A percentile compares a stretch with the other conserved stretches of the same genome.
Conservation (phyloP, 2,888 invertebrate species). For the Amitus sp. region DNA sequence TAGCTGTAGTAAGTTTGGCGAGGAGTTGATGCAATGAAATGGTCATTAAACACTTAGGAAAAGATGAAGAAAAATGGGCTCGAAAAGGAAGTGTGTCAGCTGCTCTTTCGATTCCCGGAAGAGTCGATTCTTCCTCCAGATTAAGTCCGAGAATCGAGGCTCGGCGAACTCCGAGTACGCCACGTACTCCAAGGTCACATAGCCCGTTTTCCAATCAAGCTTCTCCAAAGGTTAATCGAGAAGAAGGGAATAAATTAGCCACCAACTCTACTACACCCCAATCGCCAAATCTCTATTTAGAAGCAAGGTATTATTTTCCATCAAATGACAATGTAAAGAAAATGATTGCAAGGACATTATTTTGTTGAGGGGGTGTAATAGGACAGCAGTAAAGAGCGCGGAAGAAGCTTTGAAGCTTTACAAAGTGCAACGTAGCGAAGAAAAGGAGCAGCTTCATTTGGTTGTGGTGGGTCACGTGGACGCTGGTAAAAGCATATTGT, state of each 20-base stretch:
- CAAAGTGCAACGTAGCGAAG: constrained; percentile 78
- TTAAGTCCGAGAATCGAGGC: constrained; percentile 48
- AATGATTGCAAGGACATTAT: constrained; percentile 39
- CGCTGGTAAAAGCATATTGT: constrained; percentile 96
- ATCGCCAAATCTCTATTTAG: constrained; percentile 63
- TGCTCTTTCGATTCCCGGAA: constrained; percentile 56
- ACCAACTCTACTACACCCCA: constrained; percentile 69
- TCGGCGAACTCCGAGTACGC: constrained; percentile 52
- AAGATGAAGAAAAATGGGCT: too few species aligned
- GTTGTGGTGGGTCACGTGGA: constrained; percentile 97
- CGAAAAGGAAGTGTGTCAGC: too few species aligned
- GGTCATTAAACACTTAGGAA: too few species aligned
- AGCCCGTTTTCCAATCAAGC: constrained; percentile 54
- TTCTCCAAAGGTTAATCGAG: constrained; percentile 53
- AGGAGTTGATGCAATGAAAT: too few species aligned
- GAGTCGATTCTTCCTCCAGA: constrained; percentile 47
- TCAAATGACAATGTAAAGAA: too few species aligned
- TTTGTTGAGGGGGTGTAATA: too few species aligned
- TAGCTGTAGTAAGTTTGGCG: too few species aligned
- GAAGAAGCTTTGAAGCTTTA: constrained; percentile 74
- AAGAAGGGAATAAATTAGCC: constrained; percentile 51
- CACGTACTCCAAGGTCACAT: constrained; percentile 54
- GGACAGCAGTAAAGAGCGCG: constrained; percentile 66
- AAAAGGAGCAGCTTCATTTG: constrained; percentile 89
- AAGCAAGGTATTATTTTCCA: background rate